Percentiles rank a stretch among this genome's conserved stretches.
These are phyloP conservation scores for Nebria brevicollis DNA, from an alignment of 2,888 invertebrate genomes.

Conservation along the genomic window DNA sequence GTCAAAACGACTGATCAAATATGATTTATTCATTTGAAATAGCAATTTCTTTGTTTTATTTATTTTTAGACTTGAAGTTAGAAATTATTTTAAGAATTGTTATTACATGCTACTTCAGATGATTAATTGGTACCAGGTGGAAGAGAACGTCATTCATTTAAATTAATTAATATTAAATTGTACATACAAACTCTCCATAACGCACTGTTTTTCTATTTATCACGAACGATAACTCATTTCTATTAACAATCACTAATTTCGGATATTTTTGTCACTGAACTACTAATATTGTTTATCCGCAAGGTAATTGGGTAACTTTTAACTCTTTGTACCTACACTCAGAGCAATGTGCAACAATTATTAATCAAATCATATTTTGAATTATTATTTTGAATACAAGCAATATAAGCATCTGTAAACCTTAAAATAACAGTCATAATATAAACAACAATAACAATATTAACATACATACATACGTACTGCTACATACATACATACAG, in stretches of 20 bases:
- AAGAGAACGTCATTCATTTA: neutral
- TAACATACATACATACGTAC: no score
- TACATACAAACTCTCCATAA: slow-evolving; percentile 29
- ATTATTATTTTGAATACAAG: no score
- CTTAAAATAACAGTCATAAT: no score
- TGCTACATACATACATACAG: no score
- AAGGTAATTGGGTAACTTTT: neutral
- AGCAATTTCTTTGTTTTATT: neutral
- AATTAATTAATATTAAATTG: neutral
- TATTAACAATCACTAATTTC: slow-evolving; percentile 36
- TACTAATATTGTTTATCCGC: neutral
- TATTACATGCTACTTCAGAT: neutral
- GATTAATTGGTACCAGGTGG: neutral
- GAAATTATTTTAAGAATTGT: no score
- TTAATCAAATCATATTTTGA: no score
- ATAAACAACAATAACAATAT: no score
- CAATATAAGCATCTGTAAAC: no score
- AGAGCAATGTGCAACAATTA: no score
- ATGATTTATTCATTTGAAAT: neutral
- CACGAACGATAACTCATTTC: slow-evolving; percentile 10
- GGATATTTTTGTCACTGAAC: slow-evolving; percentile 25
- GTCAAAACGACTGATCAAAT: neutral
- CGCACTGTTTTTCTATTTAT: slow-evolving; percentile 38
- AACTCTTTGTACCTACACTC: neutral
- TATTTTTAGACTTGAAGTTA: no score